Evolutionary conservation across 2,113 vertebrate genomes (phyloP).

Genomic region (Anser cygnoides): DNA sequence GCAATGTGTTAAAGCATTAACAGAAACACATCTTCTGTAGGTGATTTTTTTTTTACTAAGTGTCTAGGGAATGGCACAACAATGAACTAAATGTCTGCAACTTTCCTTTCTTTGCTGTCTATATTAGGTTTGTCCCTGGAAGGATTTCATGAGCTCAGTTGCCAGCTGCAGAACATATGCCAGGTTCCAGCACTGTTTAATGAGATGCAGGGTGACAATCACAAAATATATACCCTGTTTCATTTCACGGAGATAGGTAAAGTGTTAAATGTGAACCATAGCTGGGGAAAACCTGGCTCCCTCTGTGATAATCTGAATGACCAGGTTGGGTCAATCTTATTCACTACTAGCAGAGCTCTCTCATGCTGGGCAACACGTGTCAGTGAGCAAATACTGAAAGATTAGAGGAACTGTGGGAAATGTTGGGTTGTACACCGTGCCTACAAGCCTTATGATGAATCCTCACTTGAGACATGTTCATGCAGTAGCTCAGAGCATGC

Average conservation of each 20-base stretch:
- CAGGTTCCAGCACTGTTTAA: not conserved
- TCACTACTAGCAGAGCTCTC: not conserved
- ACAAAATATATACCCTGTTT: not conserved
- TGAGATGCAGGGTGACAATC: not conserved
- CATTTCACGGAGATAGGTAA: not conserved
- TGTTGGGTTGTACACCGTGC: not conserved
- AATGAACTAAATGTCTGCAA: constrained; percentile 9
- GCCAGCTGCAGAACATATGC: not conserved
- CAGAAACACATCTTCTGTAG: not conserved
- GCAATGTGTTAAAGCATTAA: not conserved
- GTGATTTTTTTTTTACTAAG: constrained; percentile 31
- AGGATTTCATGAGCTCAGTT: not conserved
- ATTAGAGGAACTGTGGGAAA: not conserved
- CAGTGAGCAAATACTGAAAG: not conserved
- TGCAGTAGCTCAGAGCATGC: not conserved
- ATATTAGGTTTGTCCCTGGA: not conserved
- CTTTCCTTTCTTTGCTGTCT: not conserved
- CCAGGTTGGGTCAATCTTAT: not conserved
- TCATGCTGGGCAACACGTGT: not conserved
- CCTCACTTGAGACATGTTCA: not conserved
- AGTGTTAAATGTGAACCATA: not conserved
- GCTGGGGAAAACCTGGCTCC: not conserved
- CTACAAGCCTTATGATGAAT: not conserved
- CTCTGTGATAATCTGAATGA: not conserved
- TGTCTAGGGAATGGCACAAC: not conserved